Evolutionary conservation across 2,888 invertebrate genomes (phyloP), one percentile per base, ranked within the genome.

Genomic region (Scelioninae gen. 1): DNA sequence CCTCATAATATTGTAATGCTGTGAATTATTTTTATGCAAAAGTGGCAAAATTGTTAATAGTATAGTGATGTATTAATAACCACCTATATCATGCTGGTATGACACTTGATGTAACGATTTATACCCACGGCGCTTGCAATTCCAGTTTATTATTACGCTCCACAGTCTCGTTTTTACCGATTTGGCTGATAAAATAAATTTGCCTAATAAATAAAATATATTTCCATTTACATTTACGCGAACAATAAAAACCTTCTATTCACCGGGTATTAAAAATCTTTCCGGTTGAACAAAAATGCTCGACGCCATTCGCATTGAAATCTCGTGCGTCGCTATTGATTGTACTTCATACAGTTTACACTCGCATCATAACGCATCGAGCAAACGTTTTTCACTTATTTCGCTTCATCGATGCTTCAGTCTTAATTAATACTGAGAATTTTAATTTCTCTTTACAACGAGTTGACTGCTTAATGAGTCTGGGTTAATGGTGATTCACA

Each of bases 371-470:
- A 66, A 79, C 40, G 29, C 47, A 49, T 56, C 58, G 49, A 71
- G 56, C 63, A 56, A 71, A 75, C 47, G 53, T 75, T 81, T 80
- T 65, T 58, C 34, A 49, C 69, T 74, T 74, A 63, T 75, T 69
- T 75, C 63, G 56, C 75, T 71, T 75, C 58, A 63, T 71, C 58
- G 63, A 75, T 75, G 69, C 49, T 40, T 75, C 47, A 43, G 56
- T 69, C 68, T 69, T 81, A 75, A 81, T 81, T 81, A 81, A 63
- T 63, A 31, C 49, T n/a, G 40, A 53, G 72, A 82, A 77, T 77
- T 72, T 77, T 77, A 72, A 82, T 77, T 75, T 77, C 60, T 65
- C 56, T 77, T 72, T 45, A 60, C 65, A 38, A 82, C 72, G 45
- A 66, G 72, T 66, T 72, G 49, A 60, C 63, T 68, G 63, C 34